phyloP scores from a whole-genome alignment of 2,888 invertebrate species.

The Polyploca ridens region DNA sequence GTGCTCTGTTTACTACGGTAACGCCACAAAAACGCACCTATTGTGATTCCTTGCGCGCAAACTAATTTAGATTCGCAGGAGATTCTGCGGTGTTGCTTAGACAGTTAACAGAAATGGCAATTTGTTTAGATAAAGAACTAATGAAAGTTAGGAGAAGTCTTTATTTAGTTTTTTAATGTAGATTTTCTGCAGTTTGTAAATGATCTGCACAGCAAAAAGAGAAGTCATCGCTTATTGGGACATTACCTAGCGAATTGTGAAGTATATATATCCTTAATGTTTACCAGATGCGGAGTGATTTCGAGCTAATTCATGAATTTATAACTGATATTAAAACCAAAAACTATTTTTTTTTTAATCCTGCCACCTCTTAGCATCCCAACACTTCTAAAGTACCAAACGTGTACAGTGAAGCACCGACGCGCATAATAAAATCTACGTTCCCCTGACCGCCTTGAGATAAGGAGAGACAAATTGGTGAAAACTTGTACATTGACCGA shows the following conservation, averaged over 20 bases:
- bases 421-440: conserved; percentile 58
- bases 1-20: conserved; percentile 60
- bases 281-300: too few relatives aligned
- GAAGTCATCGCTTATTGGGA: too few relatives aligned
- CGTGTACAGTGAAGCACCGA: conserved; percentile 34
- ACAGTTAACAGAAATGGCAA: conserved; percentile 29
- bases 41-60: conserved; percentile 66
- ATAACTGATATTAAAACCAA: too few relatives aligned
- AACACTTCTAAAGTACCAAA: conserved; percentile 30
- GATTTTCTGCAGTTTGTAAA: background rate
- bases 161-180: background rate
- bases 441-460: conserved; percentile 71
- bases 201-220: background rate
- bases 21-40: conserved; percentile 53
- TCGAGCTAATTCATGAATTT: too few relatives aligned
- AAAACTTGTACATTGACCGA: conserved; percentile 61
- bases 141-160: background rate
- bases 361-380: conserved; percentile 12
- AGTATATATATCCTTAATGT: too few relatives aligned
- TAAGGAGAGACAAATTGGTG: conserved; percentile 67
- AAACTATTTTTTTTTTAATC: background rate
- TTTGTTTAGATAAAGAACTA: conserved; percentile 14
- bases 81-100: conserved; percentile 47
- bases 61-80: conserved; percentile 75
- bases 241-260: too few relatives aligned